These are phyloP conservation scores for Hemibagrus wyckioides DNA, from an alignment of 2,113 vertebrate species.

Conservation along the genomic window DNA sequence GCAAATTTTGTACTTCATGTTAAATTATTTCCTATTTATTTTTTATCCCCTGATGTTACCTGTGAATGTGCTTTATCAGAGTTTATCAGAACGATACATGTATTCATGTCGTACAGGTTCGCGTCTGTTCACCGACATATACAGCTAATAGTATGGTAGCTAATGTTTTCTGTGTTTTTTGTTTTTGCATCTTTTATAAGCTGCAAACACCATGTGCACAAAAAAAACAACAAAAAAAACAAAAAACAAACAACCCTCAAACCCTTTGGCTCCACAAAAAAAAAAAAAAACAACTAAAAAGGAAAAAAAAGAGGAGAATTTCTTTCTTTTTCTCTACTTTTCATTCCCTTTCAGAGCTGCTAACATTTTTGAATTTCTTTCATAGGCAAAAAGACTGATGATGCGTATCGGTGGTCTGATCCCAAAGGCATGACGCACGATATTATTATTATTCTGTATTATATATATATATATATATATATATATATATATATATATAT, in stretches of 20 bases:
- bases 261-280: not conserved
- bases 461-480: no score
- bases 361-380: not conserved
- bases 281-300: not conserved
- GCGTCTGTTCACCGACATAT: slow-evolving; percentile 3
- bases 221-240: not conserved
- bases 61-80: slow-evolving; percentile 58
- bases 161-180: slow-evolving; percentile 6
- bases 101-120: slow-evolving; percentile 26
- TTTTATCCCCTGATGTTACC: slow-evolving; percentile 52
- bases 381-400: not conserved
- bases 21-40: slow-evolving; percentile 75
- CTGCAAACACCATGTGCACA: slow-evolving; percentile 5
- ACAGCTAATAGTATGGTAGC: not conserved
- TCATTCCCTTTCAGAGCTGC: slow-evolving; percentile 27
- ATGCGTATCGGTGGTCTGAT: not conserved
- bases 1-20: slow-evolving; percentile 56
- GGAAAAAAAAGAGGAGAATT: not conserved
- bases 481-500: no score
- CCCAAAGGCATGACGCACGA: slow-evolving; percentile 31
- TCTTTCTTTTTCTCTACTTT: not conserved
- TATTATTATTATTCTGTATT: slow-evolving; percentile 35
- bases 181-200: not conserved
- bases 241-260: not conserved
- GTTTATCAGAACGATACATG: slow-evolving; percentile 26